These are phyloP conservation scores for Fabriciana adippe DNA, from an alignment of 2,888 invertebrate genomes.

Conservation along the genomic window DNA sequence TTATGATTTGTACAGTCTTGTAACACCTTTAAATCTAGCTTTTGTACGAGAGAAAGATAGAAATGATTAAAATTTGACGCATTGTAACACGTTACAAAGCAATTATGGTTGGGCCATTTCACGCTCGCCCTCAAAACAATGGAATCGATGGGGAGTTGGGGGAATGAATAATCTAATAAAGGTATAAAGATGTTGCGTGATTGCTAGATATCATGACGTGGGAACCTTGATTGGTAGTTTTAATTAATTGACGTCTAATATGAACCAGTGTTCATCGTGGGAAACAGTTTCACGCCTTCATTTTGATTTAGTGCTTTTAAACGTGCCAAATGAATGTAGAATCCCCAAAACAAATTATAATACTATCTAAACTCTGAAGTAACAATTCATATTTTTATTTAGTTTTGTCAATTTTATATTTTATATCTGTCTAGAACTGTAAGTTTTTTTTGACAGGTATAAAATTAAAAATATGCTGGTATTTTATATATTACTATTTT, in stretches of 20 bases:
- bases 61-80: constrained; percentile 38
- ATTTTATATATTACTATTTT: no score
- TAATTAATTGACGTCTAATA: constrained; percentile 75
- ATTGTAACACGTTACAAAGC: constrained; percentile 50
- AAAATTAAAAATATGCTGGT: no score
- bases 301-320: constrained; percentile 35
- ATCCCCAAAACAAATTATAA: no score
- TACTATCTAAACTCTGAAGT: no score
- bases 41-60: background rate
- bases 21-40: background rate
- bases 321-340: background rate
- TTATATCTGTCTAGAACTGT: no score
- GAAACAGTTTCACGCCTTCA: constrained; percentile 48
- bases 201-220: constrained; percentile 77
- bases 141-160: constrained; percentile 47
- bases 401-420: no score
- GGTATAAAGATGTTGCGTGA: constrained; percentile 82
- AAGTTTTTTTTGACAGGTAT: no score
- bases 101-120: constrained; percentile 68
- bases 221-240: constrained; percentile 75
- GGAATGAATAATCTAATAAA: constrained; percentile 67
- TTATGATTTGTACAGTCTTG: no score
- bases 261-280: constrained; percentile 61
- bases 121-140: constrained; percentile 79
- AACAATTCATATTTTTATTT: no score